Base-by-base conservation (phyloP, 2,888 invertebrate species). In the Cantharis rustica region DNA sequence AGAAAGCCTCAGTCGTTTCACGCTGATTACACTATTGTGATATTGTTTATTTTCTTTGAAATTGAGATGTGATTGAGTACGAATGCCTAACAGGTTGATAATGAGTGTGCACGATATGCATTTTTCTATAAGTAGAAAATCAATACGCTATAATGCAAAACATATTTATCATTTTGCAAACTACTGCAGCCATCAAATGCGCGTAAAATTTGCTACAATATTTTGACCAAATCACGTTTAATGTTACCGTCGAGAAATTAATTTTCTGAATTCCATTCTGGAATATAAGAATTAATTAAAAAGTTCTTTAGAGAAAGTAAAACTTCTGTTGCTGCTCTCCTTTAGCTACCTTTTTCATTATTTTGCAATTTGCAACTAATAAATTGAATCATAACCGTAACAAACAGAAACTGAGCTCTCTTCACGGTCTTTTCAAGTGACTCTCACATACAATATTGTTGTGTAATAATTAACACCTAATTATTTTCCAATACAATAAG, bases 11-110 rank as follows among this genome's bases (percentile, higher is more conserved):
- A 70, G 74, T 77, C 72, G 74, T 77, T 77, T 77, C 77, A 77
- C 77, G 77, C 71, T 27, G 71, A 74, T 77, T 77, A 71, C 61
- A 16, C 74, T 69, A 77, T 72, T 74, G 74, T 73, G 73, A 73
- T 71, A 72, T 70, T 78, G 78, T 78, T 78, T 78, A 76, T 78
- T 76, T 78, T 78, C 73, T 68, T 74, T 71, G 71, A 75, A 78
- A 78, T 78, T 76, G 72, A 78, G 70, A 74, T 75, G 76, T 78
- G 72, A 78, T 78, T 78, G 76, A 76, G 68, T 75, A 77, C 27
- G 68, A 72, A 66, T 61, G 69, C 27, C 69, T 72, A 75, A 77
- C 77, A 77, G 66, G 73, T 71, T 63, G 69, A 71, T 74, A 73
- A 74, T 74, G 70, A 66, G 70, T 70, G 61, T 62, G 61, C 20